phyloP scores from a whole-genome alignment of 2,888 invertebrate species.

The Lepidocyrtoides sp. region DNA sequence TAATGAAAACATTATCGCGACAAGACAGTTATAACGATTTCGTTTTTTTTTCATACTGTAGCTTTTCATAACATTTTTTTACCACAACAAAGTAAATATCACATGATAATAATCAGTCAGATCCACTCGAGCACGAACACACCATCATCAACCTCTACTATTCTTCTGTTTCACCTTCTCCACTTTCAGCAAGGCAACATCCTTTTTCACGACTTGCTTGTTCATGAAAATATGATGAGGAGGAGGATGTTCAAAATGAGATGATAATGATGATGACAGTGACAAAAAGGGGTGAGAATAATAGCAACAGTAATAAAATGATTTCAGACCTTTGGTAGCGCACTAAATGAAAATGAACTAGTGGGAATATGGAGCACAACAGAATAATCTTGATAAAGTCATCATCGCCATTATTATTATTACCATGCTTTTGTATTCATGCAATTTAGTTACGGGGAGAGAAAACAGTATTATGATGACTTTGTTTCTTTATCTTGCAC shows the following conservation, averaged over 20 bases:
- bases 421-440: background rate
- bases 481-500: background rate
- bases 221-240: background rate
- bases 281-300: conserved; percentile 15
- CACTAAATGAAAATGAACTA: conserved; percentile 60
- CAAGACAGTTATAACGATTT: background rate
- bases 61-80: background rate
- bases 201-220: background rate
- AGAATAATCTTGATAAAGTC: conserved; percentile 63
- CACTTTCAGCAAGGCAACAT: background rate
- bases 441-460: background rate
- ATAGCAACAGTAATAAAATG: background rate
- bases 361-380: conserved; percentile 63
- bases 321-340: too few species aligned
- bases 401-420: background rate
- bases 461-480: background rate
- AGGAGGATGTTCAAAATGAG: background rate
- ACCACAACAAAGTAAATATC: conserved; percentile 11
- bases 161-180: background rate
- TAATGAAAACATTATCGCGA: background rate
- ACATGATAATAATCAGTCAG: background rate
- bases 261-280: background rate
- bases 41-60: background rate
- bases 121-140: background rate
- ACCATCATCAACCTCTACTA: background rate